These are phyloP conservation scores for Poeciliopsis gracilis DNA, from an alignment of 2,797 vertebrate genomes.

Conservation along the genomic window DNA sequence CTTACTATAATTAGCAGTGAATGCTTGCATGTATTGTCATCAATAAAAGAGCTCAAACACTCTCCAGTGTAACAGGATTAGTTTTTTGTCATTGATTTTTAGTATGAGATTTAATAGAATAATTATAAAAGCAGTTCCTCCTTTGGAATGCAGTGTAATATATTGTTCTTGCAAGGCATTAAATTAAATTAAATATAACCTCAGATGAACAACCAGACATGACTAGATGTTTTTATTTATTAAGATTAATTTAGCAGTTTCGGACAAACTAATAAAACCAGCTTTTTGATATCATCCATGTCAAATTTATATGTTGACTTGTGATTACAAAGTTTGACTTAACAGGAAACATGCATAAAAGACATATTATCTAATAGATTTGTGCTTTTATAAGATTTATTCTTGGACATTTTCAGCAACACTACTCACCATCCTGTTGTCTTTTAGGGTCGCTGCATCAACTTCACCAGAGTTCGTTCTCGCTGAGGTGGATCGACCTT, in stretches of 20 bases:
- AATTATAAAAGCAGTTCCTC: not conserved
- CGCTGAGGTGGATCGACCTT: constrained; percentile 51
- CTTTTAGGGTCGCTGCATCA: constrained; percentile 81
- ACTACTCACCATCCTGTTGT: constrained; percentile 12
- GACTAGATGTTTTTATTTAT: not conserved
- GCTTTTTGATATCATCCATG: not conserved
- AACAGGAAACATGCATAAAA: not conserved
- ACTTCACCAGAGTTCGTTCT: constrained; percentile 78
- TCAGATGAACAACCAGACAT: not conserved
- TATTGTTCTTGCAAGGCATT: not conserved
- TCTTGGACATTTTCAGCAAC: not conserved
- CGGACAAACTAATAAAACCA: not conserved
- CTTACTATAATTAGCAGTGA: constrained; percentile 18
- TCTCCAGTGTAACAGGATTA: not conserved
- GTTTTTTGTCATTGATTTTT: not conserved
- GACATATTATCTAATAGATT: not conserved
- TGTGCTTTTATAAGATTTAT: not conserved
- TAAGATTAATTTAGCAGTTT: not conserved
- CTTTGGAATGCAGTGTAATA: not conserved
- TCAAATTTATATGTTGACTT: not conserved
- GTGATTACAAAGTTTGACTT: not conserved
- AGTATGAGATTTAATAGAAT: not conserved
- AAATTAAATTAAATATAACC: not conserved
- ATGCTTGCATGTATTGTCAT: constrained; percentile 4
- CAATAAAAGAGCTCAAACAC: not conserved